Evolutionary conservation across 2,888 invertebrate species (phyloP).

Genomic region (Mimachlamys varia): DNA sequence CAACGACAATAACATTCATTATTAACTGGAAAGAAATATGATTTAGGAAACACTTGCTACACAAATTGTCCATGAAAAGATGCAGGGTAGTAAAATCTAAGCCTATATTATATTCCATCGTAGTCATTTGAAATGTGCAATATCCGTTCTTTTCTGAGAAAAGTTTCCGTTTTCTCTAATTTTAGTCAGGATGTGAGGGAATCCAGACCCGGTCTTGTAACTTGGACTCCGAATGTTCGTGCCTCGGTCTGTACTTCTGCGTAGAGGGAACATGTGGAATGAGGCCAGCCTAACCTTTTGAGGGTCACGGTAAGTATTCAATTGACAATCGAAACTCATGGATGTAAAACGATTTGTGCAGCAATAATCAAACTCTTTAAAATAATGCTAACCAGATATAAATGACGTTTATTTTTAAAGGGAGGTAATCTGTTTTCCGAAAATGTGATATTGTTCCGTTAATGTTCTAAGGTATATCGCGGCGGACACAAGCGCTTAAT

Average conservation of each 20-base stretch:
- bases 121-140: neutral
- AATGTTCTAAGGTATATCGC: no score
- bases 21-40: neutral
- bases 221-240: neutral
- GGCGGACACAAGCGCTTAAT: no score
- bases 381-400: no score
- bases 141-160: neutral
- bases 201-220: neutral
- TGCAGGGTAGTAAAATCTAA: neutral
- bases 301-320: neutral
- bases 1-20: neutral
- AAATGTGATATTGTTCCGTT: no score
- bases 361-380: no score
- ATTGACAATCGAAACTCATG: no score
- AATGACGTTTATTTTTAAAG: no score
- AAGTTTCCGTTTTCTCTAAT: constrained; percentile 1
- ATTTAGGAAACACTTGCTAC: neutral
- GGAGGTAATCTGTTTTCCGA: no score
- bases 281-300: neutral
- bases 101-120: neutral
- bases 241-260: neutral
- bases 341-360: no score
- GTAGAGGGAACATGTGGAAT: neutral
- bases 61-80: neutral
- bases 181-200: constrained; percentile 26